phyloP scores from a whole-genome alignment of 1,140 invertebrate genomes.

The Varroa destructor region DNA sequence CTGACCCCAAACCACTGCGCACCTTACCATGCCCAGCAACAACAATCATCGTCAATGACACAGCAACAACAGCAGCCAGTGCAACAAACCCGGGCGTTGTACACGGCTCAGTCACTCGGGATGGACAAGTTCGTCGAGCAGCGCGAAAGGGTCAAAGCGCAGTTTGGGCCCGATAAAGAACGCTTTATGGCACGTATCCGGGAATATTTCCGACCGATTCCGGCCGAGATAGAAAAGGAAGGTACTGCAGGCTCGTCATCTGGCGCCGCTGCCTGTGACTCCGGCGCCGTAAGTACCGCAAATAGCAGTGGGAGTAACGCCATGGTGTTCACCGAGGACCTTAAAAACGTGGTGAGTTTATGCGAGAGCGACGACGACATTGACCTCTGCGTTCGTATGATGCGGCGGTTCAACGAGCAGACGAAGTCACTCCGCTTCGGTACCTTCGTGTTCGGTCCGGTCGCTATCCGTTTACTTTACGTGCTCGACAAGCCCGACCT shows the following conservation, averaged over 20 bases:
- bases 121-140: constrained; percentile 31
- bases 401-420: constrained; percentile 52
- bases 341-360: constrained; percentile 64
- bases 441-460: constrained; percentile 63
- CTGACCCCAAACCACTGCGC: no score
- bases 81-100: constrained; percentile 29
- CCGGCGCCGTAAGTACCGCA: constrained; percentile 17
- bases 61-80: no score
- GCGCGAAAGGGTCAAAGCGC: constrained; percentile 29
- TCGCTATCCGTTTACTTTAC: constrained; percentile 63
- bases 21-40: no score
- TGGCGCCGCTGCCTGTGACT: constrained; percentile 10
- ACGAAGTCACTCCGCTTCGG: constrained; percentile 58
- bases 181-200: constrained; percentile 19
- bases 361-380: constrained; percentile 50
- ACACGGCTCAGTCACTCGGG: constrained; percentile 32
- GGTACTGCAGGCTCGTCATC: background rate
- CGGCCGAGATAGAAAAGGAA: constrained; percentile 19
- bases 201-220: constrained; percentile 29
- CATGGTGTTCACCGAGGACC: constrained; percentile 67
- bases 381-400: constrained; percentile 40
- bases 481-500: constrained; percentile 53
- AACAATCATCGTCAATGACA: no score
- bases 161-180: constrained; percentile 31
- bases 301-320: constrained; percentile 4